Conservation (phyloP, 2,797 vertebrate species). For the Oreochromis grahami region DNA sequence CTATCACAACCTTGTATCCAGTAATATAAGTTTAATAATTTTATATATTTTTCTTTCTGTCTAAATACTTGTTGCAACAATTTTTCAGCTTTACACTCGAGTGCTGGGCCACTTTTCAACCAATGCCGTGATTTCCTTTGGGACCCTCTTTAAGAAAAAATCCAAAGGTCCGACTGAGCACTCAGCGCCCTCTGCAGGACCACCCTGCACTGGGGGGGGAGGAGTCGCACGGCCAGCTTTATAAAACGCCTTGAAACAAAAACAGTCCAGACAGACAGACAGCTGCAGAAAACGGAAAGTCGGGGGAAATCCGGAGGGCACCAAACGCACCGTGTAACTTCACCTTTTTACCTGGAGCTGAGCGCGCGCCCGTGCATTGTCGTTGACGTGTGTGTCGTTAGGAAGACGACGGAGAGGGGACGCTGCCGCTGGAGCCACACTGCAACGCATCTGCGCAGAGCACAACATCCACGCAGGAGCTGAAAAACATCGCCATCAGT, state of each 20-base stretch:
- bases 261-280: slow-evolving; percentile 67
- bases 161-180: neutral
- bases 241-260: slow-evolving; percentile 74
- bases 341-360: slow-evolving; percentile 15
- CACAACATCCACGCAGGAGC: neutral
- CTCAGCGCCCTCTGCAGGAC: slow-evolving; percentile 63
- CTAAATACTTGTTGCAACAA: neutral
- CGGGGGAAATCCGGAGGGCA: neutral
- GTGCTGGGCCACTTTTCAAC: neutral
- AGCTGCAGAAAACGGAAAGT: neutral
- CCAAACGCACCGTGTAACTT: neutral
- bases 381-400: slow-evolving; percentile 14
- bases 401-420: neutral
- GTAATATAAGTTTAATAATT: neutral
- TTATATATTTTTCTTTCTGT: neutral
- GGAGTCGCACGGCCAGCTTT: slow-evolving; percentile 64
- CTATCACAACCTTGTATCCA: neutral
- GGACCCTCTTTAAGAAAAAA: neutral
- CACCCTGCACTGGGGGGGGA: slow-evolving; percentile 42
- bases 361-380: neutral
- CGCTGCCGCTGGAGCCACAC: slow-evolving; percentile 33
- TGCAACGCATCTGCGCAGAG: slow-evolving; percentile 49
- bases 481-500: slow-evolving; percentile 19
- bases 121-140: neutral
- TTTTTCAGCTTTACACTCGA: neutral